Conservation (phyloP, 2,113 vertebrate genomes). For the Ramphastos sulfuratus region DNA sequence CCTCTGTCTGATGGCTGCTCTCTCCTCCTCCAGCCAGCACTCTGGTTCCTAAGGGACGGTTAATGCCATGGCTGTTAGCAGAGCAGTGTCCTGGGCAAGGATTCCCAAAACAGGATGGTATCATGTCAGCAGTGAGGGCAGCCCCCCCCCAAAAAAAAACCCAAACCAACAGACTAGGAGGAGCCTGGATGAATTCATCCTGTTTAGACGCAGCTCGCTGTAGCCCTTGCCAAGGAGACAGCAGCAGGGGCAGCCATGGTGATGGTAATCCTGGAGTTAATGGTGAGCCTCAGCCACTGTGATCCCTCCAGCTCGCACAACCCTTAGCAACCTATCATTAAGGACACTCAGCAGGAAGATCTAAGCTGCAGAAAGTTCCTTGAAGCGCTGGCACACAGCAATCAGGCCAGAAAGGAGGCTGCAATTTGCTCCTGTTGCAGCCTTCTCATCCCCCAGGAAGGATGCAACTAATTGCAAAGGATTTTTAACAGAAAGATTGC, state of each 20-base stretch:
- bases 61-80: fast-evolving
- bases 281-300: neutral
- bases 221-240: neutral
- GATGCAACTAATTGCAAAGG: conserved; percentile 18
- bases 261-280: neutral
- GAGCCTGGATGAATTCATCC: neutral
- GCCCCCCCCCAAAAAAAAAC: neutral
- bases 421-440: neutral
- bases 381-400: neutral
- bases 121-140: fast-evolving
- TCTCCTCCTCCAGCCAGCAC: neutral
- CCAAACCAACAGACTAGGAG: fast-evolving
- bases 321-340: neutral
- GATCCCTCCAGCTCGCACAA: neutral
- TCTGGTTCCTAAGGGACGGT: fast-evolving
- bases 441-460: neutral
- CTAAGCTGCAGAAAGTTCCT: neutral
- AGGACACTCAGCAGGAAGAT: neutral
- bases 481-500: conserved; percentile 21
- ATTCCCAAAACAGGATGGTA: neutral
- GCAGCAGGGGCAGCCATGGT: fast-evolving
- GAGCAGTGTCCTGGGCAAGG: fast-evolving
- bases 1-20: fast-evolving
- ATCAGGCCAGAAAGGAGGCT: neutral
- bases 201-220: neutral